Conservation (phyloP, 2,888 invertebrate species). For the Torymus texanus region DNA sequence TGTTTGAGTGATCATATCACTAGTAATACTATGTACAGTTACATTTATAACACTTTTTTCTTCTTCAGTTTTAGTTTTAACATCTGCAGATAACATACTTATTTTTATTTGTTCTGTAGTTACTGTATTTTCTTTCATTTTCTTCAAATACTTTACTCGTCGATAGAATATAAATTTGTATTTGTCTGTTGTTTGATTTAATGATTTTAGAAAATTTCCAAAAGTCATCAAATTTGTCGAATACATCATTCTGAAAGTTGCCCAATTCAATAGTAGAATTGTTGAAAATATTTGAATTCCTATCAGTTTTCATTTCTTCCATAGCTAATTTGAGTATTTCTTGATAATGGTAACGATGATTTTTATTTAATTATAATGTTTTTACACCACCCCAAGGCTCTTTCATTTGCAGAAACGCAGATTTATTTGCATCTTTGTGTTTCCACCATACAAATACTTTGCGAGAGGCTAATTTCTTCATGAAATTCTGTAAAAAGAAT, state of each 20-base stretch:
- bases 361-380: neutral
- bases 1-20: too few species aligned
- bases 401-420: neutral
- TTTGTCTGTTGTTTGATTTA: slow-evolving; percentile 4
- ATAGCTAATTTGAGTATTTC: neutral
- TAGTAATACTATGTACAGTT: too few species aligned
- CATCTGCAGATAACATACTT: neutral
- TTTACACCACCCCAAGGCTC: neutral
- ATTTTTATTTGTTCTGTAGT: neutral
- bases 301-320: neutral
- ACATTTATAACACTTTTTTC: too few species aligned
- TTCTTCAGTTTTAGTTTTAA: too few species aligned
- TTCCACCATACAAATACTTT: slow-evolving; percentile 4
- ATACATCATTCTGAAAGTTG: neutral
- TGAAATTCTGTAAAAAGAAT: neutral
- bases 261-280: neutral
- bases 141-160: neutral
- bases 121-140: neutral
- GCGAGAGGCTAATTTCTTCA: neutral
- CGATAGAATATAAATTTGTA: neutral
- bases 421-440: neutral
- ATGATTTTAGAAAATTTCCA: neutral
- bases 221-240: neutral
- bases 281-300: neutral
- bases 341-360: neutral